Evolutionary conservation across 2,888 invertebrate genomes (phyloP).

Genomic region (Cheilosia vernalis): DNA sequence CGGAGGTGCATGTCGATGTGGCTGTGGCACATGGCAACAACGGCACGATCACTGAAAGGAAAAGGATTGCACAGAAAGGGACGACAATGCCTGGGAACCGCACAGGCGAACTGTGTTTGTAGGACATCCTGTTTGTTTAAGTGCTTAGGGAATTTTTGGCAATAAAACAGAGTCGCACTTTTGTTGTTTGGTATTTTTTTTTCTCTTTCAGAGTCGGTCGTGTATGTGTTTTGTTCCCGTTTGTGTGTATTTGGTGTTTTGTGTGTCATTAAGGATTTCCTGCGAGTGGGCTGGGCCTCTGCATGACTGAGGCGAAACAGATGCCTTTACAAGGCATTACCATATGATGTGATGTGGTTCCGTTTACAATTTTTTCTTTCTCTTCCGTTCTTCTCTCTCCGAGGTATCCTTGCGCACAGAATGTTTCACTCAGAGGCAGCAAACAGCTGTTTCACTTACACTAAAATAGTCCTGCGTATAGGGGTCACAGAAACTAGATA

Average conservation of each 20-base stretch:
- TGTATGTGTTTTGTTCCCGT: slow-evolving; percentile 26
- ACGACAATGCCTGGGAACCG: slow-evolving; percentile 48
- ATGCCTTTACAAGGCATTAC: slow-evolving; percentile 57
- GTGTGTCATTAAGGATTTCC: slow-evolving; percentile 64
- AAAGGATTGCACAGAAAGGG: slow-evolving; percentile 56
- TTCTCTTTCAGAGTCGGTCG: slow-evolving; percentile 6
- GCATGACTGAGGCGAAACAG: slow-evolving; percentile 50
- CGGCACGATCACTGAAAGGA: slow-evolving; percentile 63
- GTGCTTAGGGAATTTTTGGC: slow-evolving; percentile 50
- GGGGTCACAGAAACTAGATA: too few species aligned
- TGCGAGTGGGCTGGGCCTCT: slow-evolving; percentile 25
- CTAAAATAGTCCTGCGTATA: too few species aligned
- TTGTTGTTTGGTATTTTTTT: slow-evolving; percentile 11
- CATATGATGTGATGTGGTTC: slow-evolving; percentile 48
- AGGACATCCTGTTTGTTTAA: slow-evolving; percentile 52
- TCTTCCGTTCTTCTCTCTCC: background rate
- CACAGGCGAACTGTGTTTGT: slow-evolving; percentile 28
- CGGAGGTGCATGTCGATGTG: slow-evolving; percentile 37
- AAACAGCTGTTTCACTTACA: slow-evolving; percentile 48
- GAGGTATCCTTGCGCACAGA: slow-evolving; percentile 35
- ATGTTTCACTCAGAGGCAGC: background rate
- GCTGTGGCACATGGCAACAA: slow-evolving; percentile 52
- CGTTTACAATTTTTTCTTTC: background rate
- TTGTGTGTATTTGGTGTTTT: slow-evolving; percentile 27
- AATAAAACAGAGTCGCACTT: slow-evolving; percentile 53